A percentile compares a stretch with the other conserved stretches of the same genome.
These are phyloP conservation scores for Delphinus delphis DNA, from an alignment of 2,113 vertebrate genomes.

Conservation along the genomic window DNA sequence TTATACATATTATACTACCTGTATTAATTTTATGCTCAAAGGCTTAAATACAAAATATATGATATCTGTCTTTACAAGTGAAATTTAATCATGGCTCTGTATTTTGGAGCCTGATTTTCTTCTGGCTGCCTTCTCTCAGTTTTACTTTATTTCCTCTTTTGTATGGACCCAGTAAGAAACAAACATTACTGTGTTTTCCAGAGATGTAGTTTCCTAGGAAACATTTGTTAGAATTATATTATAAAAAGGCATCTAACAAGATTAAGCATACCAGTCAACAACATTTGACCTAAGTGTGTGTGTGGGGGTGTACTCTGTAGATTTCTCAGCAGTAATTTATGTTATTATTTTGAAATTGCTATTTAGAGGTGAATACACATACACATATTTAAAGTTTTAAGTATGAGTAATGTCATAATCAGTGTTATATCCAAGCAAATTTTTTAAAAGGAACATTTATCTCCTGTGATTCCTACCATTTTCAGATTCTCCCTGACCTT, in stretches of 20 bases:
- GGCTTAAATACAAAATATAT: background rate
- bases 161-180: background rate
- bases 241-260: background rate
- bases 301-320: background rate
- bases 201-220: constrained; percentile 38
- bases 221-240: constrained; percentile 20
- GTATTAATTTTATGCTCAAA: background rate
- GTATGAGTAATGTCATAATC: background rate
- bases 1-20: background rate
- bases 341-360: constrained; percentile 23
- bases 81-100: constrained; percentile 30
- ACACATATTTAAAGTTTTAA: background rate
- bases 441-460: background rate
- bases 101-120: constrained; percentile 47
- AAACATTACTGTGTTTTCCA: constrained; percentile 3
- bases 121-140: background rate
- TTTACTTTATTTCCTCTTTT: constrained; percentile 22
- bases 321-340: background rate
- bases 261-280: background rate
- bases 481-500: background rate
- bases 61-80: background rate
- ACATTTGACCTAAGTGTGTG: background rate
- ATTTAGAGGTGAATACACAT: background rate
- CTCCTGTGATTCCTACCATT: background rate
- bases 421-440: background rate